Evolutionary conservation across 2,888 invertebrate genomes (phyloP).

Genomic region (Eupsilia transversa): DNA sequence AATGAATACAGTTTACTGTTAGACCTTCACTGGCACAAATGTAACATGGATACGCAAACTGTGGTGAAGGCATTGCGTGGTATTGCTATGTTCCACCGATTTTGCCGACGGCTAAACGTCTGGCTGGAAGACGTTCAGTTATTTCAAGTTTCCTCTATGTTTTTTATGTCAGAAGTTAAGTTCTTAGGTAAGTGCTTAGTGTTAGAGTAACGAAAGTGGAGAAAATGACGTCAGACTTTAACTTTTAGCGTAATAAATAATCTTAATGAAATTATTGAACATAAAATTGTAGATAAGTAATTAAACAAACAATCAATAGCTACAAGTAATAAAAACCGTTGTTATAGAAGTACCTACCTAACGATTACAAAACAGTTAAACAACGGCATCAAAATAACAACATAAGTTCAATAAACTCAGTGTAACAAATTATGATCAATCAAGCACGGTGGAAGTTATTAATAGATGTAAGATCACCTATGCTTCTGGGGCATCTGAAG

Average conservation of each 20-base stretch:
- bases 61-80: background rate
- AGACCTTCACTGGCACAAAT: constrained; percentile 37
- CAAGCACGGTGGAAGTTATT: constrained; percentile 55
- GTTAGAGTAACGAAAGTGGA: background rate
- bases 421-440: constrained; percentile 61
- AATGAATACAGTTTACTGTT: constrained; percentile 49
- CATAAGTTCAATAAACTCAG: constrained; percentile 64
- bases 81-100: constrained; percentile 4
- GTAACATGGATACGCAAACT: background rate
- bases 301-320: constrained; percentile 22
- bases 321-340: constrained; percentile 28
- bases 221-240: background rate
- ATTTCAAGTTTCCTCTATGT: background rate
- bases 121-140: background rate
- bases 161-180: background rate
- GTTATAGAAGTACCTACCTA: constrained; percentile 16
- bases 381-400: constrained; percentile 39
- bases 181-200: background rate
- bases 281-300: background rate
- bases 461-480: constrained; percentile 82
- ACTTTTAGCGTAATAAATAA: background rate
- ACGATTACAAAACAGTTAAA: constrained; percentile 35
- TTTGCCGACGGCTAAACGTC: background rate
- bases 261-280: background rate
- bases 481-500: constrained; percentile 89